Evolutionary conservation across 2,797 vertebrate genomes (phyloP).

Genomic region (Manis crassicaudata): DNA sequence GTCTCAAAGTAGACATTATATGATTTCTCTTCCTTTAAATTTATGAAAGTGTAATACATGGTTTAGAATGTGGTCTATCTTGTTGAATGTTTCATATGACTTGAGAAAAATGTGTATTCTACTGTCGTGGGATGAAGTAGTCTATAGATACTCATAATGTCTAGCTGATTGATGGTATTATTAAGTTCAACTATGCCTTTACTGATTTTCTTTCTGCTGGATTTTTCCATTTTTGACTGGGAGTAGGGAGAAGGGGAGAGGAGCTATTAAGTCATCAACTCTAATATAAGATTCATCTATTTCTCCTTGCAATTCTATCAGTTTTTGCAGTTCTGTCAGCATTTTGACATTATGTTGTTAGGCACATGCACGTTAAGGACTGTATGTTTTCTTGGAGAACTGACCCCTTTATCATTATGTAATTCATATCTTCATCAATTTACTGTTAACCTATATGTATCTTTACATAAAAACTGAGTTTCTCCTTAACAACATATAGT

Average conservation of each 20-base stretch:
- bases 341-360: neutral
- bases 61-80: neutral
- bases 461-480: neutral
- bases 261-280: neutral
- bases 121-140: neutral
- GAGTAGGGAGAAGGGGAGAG: too few relatives aligned
- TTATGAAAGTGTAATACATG: neutral
- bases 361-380: neutral
- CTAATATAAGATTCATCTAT: neutral
- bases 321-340: neutral
- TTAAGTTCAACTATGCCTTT: neutral
- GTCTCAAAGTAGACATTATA: neutral
- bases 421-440: neutral
- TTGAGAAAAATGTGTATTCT: neutral
- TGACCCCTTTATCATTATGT: neutral
- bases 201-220: neutral
- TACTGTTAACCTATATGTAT: neutral
- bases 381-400: neutral
- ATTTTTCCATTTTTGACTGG: neutral
- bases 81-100: neutral
- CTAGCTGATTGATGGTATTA: neutral
- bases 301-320: neutral
- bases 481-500: neutral
- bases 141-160: neutral
- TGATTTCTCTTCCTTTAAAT: neutral